phyloP scores from a whole-genome alignment of 2,888 invertebrate species.

The Cinara cedri region DNA sequence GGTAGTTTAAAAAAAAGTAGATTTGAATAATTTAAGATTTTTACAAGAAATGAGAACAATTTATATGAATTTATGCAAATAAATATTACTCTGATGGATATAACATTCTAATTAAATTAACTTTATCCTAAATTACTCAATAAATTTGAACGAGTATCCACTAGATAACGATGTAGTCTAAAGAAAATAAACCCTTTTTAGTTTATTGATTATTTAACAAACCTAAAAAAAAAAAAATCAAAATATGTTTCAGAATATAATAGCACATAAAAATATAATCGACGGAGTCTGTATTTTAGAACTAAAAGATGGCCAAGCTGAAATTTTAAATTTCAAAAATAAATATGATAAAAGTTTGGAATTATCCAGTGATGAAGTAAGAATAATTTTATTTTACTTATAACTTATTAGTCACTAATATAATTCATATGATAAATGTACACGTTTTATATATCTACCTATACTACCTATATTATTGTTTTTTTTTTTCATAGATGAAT shows the following conservation, averaged over 20 bases:
- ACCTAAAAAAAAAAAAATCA: no score
- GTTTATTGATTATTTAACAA: no score
- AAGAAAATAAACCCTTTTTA: no score
- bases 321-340: neutral
- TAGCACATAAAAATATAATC: neutral
- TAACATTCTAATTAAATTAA: no score
- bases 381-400: neutral
- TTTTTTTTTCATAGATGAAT: no score
- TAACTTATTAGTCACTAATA: neutral
- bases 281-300: slow-evolving; percentile 1
- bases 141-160: no score
- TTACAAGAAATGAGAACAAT: no score
- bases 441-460: neutral
- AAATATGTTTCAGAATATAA: slow-evolving; percentile 22
- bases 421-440: neutral
- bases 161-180: no score
- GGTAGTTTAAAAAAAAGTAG: no score
- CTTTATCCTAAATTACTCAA: no score
- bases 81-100: neutral
- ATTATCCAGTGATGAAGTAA: slow-evolving; percentile 21
- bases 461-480: no score
- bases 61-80: neutral
- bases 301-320: neutral
- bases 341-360: slow-evolving; percentile 9
- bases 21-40: no score